phyloP scores from a whole-genome alignment of 1,140 invertebrate genomes.

The Hypothenemus hampei region DNA sequence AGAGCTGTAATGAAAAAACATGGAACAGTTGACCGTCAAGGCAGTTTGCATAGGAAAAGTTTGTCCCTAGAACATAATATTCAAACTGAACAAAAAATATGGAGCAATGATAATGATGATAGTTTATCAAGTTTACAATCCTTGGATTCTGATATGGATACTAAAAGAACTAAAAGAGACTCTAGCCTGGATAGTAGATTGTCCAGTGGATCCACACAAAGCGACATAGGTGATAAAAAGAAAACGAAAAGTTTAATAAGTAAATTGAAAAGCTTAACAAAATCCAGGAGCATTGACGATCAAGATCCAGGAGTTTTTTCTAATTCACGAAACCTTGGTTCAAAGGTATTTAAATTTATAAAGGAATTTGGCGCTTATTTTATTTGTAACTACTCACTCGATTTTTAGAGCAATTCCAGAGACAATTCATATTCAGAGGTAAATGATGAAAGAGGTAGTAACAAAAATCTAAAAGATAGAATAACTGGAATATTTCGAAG shows the following conservation, averaged over 20 bases:
- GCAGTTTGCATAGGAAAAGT: conserved; percentile 61
- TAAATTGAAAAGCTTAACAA: conserved; percentile 78
- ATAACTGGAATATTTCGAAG: conserved; percentile 79
- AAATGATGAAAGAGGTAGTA: conserved; percentile 61
- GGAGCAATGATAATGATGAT: conserved; percentile 65
- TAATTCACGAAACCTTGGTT: conserved; percentile 27
- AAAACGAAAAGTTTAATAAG: conserved; percentile 81
- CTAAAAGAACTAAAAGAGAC: conserved; percentile 53
- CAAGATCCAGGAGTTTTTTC: conserved; percentile 42
- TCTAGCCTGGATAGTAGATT: conserved; percentile 72
- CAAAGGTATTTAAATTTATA: conserved; percentile 8
- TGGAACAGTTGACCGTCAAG: conserved; percentile 42
- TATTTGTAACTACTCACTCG: conserved; percentile 12
- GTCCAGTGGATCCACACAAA: conserved; percentile 78
- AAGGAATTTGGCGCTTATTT: neutral
- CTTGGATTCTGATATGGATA: conserved; percentile 56
- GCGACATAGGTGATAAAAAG: conserved; percentile 66
- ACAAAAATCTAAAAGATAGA: conserved; percentile 72
- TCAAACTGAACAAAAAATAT: conserved; percentile 53
- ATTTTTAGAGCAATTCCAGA: conserved; percentile 60
- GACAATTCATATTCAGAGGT: conserved; percentile 56
- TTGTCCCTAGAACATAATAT: conserved; percentile 70
- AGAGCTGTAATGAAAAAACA: conserved; percentile 46
- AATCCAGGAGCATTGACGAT: conserved; percentile 76
- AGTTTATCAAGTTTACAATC: conserved; percentile 68